Conservation (phyloP, 92 coral and sea anemone species). For the Epizoanthus fatuus region DNA sequence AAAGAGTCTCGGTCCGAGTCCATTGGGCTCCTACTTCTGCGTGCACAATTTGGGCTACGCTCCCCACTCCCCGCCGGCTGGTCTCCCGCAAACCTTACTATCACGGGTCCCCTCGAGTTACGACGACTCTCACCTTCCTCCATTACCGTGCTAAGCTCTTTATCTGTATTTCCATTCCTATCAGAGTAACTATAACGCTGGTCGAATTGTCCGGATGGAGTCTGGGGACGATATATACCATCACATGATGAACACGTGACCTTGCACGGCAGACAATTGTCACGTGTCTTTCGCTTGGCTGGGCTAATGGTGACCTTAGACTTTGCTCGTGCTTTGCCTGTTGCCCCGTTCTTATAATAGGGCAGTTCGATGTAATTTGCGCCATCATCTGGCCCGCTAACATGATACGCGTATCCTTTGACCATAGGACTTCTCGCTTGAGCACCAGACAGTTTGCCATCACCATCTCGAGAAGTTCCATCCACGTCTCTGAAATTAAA, state of each 20-base stretch:
- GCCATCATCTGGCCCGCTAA: conserved; percentile 4
- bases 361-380: conserved; percentile 40
- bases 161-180: not conserved
- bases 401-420: conserved; percentile 22
- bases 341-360: conserved; percentile 18
- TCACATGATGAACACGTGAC: conserved; percentile 7
- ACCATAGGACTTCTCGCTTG: not conserved
- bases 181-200: not conserved
- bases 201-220: conserved; percentile 37
- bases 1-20: conserved; percentile 10
- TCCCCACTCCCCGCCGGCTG: not conserved
- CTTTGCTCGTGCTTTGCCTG: conserved; percentile 28
- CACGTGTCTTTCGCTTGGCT: conserved; percentile 15
- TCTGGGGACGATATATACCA: conserved; percentile 10
- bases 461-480: conserved; percentile 2
- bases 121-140: conserved; percentile 22
- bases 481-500: conserved; percentile 14
- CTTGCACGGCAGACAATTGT: conserved; percentile 24
- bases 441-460: not conserved
- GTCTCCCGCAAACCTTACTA: not conserved
- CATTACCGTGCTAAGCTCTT: not conserved
- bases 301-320: conserved; percentile 18
- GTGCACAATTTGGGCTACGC: conserved; percentile 1
- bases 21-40: not conserved
- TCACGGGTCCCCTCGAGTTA: conserved; percentile 21